phyloP scores from a whole-genome alignment of 1,140 invertebrate genomes.

The Bombus vancouverensis region DNA sequence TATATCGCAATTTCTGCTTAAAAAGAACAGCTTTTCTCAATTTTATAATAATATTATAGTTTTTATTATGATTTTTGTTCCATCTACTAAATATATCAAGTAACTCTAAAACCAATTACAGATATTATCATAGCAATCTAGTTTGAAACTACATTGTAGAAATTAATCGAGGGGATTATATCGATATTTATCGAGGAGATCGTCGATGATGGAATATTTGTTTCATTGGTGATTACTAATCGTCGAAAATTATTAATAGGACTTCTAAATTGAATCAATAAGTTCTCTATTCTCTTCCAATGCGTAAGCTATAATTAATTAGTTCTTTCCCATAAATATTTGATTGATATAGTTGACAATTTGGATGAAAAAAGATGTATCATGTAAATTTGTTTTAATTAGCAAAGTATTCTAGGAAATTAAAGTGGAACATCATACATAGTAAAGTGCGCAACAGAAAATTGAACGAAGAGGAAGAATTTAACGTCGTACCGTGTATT shows the following conservation, averaged over 20 bases:
- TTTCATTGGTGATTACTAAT: not conserved
- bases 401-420: not conserved
- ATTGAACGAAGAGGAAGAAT: not conserved
- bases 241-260: not conserved
- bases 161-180: conserved; percentile 10
- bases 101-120: not conserved
- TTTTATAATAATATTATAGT: not conserved
- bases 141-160: too few species aligned
- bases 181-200: not conserved
- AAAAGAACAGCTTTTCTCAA: not conserved
- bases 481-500: not conserved
- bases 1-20: not conserved
- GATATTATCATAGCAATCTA: not conserved
- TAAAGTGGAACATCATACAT: not conserved
- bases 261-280: too few species aligned
- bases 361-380: not conserved
- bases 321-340: not conserved
- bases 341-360: too few species aligned
- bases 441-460: not conserved
- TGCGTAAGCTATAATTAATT: not conserved
- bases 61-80: too few species aligned
- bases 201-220: not conserved
- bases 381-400: not conserved
- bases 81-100: too few species aligned
- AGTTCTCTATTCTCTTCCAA: not conserved